Evolutionary conservation across 2,797 vertebrate species (phyloP).

Genomic region (Danionella dracula): DNA sequence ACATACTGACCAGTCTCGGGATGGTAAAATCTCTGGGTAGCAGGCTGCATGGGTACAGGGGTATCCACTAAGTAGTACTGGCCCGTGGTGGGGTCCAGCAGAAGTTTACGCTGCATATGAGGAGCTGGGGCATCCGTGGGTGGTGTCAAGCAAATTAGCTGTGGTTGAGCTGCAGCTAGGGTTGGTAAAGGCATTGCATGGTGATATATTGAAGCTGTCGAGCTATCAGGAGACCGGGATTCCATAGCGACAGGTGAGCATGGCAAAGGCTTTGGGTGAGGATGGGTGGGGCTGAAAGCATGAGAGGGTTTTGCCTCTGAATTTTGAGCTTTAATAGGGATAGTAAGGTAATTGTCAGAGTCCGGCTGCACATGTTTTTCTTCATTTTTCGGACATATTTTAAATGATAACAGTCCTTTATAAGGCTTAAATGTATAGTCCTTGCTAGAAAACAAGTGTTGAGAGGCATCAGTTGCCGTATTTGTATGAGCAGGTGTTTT

Average conservation of each 20-base stretch:
- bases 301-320: conserved; percentile 48
- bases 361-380: conserved; percentile 59
- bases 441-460: conserved; percentile 47
- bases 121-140: conserved; percentile 54
- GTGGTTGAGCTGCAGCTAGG: conserved; percentile 55
- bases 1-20: conserved; percentile 91
- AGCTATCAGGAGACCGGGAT: conserved; percentile 46
- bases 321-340: conserved; percentile 70
- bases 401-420: conserved; percentile 56
- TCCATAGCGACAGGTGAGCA: conserved; percentile 57
- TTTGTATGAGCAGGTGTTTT: conserved; percentile 50
- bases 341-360: conserved; percentile 83
- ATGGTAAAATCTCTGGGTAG: conserved; percentile 85
- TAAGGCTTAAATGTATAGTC: conserved; percentile 40
- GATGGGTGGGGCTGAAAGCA: background rate
- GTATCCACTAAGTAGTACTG: conserved; percentile 94
- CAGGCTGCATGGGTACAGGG: conserved; percentile 74
- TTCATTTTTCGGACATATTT: conserved; percentile 55
- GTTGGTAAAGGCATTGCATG: conserved; percentile 54
- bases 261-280: conserved; percentile 33
- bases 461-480: conserved; percentile 43
- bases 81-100: conserved; percentile 89
- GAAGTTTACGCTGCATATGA: conserved; percentile 86
- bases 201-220: conserved; percentile 69
- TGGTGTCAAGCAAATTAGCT: conserved; percentile 72